Evolutionary conservation across 1,140 invertebrate species (phyloP).

Genomic region (Meteorus sp.): DNA sequence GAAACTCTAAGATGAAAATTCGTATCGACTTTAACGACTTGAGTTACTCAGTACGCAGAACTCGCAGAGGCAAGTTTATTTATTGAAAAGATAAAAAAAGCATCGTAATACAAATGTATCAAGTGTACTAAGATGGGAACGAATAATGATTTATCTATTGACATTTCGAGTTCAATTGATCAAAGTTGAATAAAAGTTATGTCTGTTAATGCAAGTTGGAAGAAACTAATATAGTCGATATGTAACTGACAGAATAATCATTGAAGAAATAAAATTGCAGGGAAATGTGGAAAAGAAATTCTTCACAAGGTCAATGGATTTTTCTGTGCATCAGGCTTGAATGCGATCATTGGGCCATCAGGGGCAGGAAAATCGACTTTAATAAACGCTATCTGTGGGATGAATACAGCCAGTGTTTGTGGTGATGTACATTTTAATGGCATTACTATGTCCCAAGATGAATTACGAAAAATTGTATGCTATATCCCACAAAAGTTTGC

Average conservation of each 20-base stretch:
- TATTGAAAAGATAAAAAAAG: not conserved
- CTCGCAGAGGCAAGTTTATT: not conserved
- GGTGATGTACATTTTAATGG: constrained; percentile 40
- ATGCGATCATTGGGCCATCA: constrained; percentile 79
- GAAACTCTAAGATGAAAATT: too few species aligned
- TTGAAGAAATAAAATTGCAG: constrained; percentile 15
- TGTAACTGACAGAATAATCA: not conserved
- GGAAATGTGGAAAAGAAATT: constrained; percentile 54
- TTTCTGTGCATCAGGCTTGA: constrained; percentile 66
- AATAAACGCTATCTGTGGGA: constrained; percentile 66
- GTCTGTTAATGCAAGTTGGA: not conserved
- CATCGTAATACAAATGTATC: too few species aligned
- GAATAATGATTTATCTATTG: too few species aligned
- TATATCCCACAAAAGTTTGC: constrained; percentile 73
- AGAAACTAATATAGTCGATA: constrained; percentile 17
- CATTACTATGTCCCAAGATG: constrained; percentile 2
- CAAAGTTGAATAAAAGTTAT: not conserved
- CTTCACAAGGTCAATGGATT: constrained; percentile 64
- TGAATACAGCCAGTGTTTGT: constrained; percentile 25
- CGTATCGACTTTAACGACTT: constrained; percentile 6
- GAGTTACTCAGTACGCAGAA: not conserved
- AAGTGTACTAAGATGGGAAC: too few species aligned
- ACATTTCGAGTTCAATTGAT: too few species aligned
- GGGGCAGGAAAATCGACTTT: constrained; percentile 84
- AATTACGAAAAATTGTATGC: constrained; percentile 64